Evolutionary conservation across 2,888 invertebrate species (phyloP).

Genomic region (Cryptocephalus moraei): DNA sequence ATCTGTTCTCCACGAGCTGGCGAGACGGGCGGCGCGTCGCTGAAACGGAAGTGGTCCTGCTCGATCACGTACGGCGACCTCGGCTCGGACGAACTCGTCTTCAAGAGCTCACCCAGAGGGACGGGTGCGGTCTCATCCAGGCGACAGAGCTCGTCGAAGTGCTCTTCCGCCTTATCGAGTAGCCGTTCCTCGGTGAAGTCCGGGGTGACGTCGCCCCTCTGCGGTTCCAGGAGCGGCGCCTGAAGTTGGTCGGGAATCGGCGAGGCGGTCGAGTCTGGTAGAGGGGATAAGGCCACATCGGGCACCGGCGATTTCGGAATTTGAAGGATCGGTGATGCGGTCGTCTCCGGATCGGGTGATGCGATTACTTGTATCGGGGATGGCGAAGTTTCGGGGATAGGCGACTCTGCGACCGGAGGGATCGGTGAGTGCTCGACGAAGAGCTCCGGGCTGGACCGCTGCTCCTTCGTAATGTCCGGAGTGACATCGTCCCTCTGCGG

Average conservation of each 20-base stretch:
- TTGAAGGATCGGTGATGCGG: conserved; percentile 6
- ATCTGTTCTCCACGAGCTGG: conserved; percentile 8
- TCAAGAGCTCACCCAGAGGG: too few species aligned
- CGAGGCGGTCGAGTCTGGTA: background rate
- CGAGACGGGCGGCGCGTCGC: background rate
- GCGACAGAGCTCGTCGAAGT: conserved; percentile 12
- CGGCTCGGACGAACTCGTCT: too few species aligned
- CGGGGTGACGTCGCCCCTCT: background rate
- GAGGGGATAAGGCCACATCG: background rate
- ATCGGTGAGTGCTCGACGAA: too few species aligned
- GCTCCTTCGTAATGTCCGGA: conserved; percentile 6
- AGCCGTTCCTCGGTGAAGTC: conserved; percentile 9
- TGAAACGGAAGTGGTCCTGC: too few species aligned
- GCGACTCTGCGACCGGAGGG: too few species aligned
- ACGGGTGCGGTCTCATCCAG: conserved; percentile 9
- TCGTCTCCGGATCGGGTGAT: conserved; percentile 6
- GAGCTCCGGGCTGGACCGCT: background rate
- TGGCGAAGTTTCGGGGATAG: conserved; percentile 3
- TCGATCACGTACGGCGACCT: too few species aligned
- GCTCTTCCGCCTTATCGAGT: conserved; percentile 9
- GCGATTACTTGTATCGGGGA: background rate
- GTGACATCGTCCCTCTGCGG: background rate
- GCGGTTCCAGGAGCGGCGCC: background rate
- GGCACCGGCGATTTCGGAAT: background rate
- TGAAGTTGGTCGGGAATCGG: conserved; percentile 5